A percentile compares a stretch with the other conserved stretches of the same genome.
phyloP scores from a whole-genome alignment of 2,888 invertebrate genomes.

The Toxonevra muliebris region DNA sequence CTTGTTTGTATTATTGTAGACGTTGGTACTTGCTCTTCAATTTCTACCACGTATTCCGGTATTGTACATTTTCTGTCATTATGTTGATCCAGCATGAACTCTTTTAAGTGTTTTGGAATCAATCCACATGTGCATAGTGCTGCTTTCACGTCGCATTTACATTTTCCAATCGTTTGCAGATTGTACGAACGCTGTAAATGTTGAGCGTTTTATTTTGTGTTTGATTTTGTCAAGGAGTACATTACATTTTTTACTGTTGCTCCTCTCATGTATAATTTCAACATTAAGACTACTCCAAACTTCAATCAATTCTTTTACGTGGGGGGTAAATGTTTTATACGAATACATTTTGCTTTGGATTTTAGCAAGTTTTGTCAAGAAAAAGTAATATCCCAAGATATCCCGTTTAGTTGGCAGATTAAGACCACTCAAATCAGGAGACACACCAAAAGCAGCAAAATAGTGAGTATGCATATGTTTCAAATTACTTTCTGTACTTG shows the following conservation, averaged over 20 bases:
- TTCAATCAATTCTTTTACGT: not conserved
- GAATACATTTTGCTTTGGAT: constrained; percentile 1
- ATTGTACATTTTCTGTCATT: not conserved
- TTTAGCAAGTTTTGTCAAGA: not conserved
- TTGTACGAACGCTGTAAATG: not conserved
- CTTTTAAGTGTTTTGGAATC: constrained; percentile 3
- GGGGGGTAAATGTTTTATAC: not conserved
- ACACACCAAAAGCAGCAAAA: no score
- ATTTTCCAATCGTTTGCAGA: not conserved
- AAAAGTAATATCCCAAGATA: not conserved
- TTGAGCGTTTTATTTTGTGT: not conserved
- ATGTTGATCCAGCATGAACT: constrained; percentile 3
- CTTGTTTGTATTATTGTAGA: not conserved
- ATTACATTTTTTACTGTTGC: constrained; percentile 6
- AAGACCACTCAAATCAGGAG: constrained; percentile 1
- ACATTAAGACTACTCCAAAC: constrained; percentile 15
- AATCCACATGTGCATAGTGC: constrained; percentile 9
- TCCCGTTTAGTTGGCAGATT: not conserved
- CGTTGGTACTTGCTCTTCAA: not conserved
- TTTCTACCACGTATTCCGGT: not conserved
- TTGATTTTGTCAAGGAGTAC: constrained; percentile 1
- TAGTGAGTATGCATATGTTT: no score
- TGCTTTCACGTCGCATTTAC: no score
- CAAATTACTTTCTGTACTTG: no score
- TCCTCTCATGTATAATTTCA: not conserved